These are phyloP conservation scores for Gnathonemus echidnorhynchus DNA, from an alignment of 2,113 vertebrate genomes.

Conservation along the genomic window DNA sequence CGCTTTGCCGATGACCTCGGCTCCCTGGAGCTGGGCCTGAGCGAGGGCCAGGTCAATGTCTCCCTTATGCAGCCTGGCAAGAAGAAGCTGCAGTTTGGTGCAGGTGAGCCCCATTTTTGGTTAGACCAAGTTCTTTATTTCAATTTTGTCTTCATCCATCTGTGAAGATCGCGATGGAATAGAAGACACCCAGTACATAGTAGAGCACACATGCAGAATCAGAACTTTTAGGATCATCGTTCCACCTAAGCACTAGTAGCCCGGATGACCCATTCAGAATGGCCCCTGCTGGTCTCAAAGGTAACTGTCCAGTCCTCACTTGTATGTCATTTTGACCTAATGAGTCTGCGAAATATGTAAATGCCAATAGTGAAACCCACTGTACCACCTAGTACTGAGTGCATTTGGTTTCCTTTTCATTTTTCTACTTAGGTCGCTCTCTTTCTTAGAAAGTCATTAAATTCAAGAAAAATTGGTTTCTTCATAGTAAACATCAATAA, in stretches of 20 bases:
- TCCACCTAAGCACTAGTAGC: neutral
- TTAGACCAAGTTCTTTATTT: neutral
- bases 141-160: neutral
- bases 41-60: conserved; percentile 89
- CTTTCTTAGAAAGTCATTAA: neutral
- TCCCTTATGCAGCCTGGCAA: conserved; percentile 78
- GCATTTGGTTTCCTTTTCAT: neutral
- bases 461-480: neutral
- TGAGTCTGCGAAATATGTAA: neutral
- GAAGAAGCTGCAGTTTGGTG: conserved; percentile 82
- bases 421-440: neutral
- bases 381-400: neutral
- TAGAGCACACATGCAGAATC: neutral
- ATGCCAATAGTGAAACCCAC: neutral
- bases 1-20: conserved; percentile 75
- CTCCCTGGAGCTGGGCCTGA: conserved; percentile 85
- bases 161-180: neutral
- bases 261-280: neutral
- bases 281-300: neutral
- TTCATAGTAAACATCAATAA: neutral
- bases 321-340: neutral
- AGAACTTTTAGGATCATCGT: neutral
- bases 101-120: conserved; percentile 60
- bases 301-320: neutral
- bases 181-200: neutral